Percentiles rank a stretch among this genome's conserved stretches.
Conservation (phyloP, 2,113 vertebrate genomes). For the Malurus cyaneus region DNA sequence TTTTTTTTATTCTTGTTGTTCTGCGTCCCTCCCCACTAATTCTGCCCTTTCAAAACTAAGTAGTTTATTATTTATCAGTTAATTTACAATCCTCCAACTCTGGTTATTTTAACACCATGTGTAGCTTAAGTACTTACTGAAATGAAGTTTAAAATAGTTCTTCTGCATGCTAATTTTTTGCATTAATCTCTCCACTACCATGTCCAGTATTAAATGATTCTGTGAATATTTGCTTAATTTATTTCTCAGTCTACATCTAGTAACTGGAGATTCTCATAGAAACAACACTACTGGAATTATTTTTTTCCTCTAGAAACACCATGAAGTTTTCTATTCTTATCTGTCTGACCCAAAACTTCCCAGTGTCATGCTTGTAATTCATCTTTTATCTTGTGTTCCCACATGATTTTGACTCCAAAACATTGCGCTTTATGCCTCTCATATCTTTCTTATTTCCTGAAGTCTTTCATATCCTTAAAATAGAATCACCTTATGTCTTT, state of each 20-base stretch:
- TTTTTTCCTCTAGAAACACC: not conserved
- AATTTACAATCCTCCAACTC: not conserved
- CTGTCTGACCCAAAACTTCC: not conserved
- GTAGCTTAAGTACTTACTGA: not conserved
- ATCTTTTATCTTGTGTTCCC: not conserved
- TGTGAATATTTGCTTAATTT: not conserved
- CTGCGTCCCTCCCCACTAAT: accelerated
- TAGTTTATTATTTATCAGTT: not conserved
- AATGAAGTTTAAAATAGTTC: not conserved
- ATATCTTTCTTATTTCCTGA: not conserved
- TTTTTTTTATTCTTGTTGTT: no score
- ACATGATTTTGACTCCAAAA: not conserved
- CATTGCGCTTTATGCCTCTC: not conserved
- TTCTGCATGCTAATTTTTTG: not conserved
- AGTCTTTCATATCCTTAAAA: not conserved
- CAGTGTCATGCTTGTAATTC: not conserved
- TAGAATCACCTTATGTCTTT: not conserved
- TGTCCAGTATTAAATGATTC: not conserved
- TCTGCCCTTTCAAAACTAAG: not conserved
- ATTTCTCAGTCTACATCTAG: not conserved
- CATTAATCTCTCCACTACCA: not conserved
- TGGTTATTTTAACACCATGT: not conserved
- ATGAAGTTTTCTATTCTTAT: not conserved
- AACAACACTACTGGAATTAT: not conserved
- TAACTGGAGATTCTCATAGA: not conserved